Conservation (phyloP, 2,888 invertebrate species). For the Himalopsyche japonica region DNA sequence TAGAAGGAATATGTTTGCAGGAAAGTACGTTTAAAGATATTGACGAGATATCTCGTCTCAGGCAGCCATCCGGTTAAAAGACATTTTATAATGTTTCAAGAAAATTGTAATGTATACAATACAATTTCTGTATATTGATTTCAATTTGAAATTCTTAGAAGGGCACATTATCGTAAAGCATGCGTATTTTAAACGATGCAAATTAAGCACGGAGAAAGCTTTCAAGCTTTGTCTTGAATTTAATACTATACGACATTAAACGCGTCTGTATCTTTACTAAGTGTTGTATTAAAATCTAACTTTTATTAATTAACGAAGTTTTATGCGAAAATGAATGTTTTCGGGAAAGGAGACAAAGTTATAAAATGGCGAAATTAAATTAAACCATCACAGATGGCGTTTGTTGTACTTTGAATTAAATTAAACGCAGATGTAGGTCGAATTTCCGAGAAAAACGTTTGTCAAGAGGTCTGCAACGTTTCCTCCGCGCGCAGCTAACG, state of each 20-base stretch:
- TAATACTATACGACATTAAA: not conserved
- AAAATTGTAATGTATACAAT: not conserved
- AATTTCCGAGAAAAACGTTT: not conserved
- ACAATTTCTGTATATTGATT: not conserved
- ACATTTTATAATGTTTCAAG: too few species aligned
- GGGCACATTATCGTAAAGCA: not conserved
- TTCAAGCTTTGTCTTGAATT: not conserved
- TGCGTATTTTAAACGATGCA: not conserved
- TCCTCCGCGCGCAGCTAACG: not conserved
- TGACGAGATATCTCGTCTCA: too few species aligned
- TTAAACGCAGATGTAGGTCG: conserved; percentile 15
- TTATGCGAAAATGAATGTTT: conserved; percentile 16
- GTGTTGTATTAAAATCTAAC: not conserved
- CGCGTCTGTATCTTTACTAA: not conserved
- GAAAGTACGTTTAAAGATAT: too few species aligned
- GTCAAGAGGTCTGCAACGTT: not conserved
- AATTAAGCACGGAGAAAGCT: not conserved
- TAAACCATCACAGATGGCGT: conserved; percentile 29
- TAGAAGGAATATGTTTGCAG: too few species aligned
- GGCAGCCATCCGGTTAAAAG: too few species aligned
- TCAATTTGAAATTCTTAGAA: not conserved
- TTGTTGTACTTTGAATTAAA: conserved; percentile 27
- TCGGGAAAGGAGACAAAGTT: conserved; percentile 20
- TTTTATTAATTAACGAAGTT: conserved; percentile 32
- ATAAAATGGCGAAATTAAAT: conserved; percentile 26